These are phyloP conservation scores for Anoura caudifer DNA, from an alignment of 2,113 vertebrate species.

Conservation along the genomic window DNA sequence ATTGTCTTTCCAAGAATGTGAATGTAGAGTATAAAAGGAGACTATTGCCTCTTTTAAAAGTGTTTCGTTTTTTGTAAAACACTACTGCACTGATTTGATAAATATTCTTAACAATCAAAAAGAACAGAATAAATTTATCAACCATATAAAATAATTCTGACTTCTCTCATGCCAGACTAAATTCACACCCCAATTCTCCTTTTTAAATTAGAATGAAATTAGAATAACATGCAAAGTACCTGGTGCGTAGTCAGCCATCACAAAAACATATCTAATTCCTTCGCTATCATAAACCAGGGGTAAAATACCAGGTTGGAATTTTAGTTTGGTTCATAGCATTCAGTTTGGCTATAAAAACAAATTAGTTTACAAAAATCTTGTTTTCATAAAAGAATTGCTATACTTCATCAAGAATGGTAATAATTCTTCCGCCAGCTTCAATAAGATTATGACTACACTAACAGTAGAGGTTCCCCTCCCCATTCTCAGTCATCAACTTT, in stretches of 20 bases:
- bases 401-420: not conserved
- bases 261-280: not conserved
- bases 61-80: not conserved
- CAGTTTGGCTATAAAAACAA: not conserved
- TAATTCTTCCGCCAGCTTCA: conserved; percentile 13
- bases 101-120: not conserved
- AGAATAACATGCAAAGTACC: not conserved
- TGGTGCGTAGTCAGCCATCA: not conserved
- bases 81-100: not conserved
- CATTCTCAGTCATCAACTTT: not conserved
- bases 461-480: not conserved
- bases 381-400: not conserved
- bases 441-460: not conserved
- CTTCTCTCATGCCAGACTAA: not conserved
- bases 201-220: conserved; percentile 19
- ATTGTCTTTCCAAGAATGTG: not conserved
- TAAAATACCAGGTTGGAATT: not conserved
- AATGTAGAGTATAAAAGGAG: not conserved
- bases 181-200: not conserved
- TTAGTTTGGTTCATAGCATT: not conserved
- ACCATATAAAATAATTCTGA: not conserved
- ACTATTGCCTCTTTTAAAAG: not conserved
- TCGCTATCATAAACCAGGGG: not conserved
- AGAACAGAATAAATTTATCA: not conserved
- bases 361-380: conserved; percentile 14